A percentile compares a stretch with the other conserved stretches of the same genome.
phyloP scores from a whole-genome alignment of 2,888 invertebrate genomes.

The Spodoptera picta region DNA sequence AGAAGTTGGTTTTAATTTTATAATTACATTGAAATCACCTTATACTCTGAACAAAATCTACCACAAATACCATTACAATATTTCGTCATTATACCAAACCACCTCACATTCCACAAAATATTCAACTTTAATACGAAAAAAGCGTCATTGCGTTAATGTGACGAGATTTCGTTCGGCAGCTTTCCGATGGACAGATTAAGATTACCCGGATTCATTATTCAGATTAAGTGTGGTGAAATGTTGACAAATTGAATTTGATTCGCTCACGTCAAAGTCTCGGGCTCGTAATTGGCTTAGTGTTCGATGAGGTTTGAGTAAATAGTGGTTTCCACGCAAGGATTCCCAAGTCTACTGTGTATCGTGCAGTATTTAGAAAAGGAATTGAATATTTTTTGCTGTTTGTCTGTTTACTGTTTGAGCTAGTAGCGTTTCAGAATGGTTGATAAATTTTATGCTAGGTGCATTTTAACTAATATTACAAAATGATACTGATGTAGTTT shows the following conservation, averaged over 20 bases:
- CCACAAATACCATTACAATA: too few relatives aligned
- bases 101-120: slow-evolving; percentile 22
- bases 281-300: slow-evolving; percentile 63
- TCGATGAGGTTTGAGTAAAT: slow-evolving; percentile 56
- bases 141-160: slow-evolving; percentile 29
- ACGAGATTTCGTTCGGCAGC: slow-evolving; percentile 40
- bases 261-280: slow-evolving; percentile 62
- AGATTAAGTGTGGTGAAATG: slow-evolving; percentile 62
- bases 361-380: slow-evolving; percentile 5
- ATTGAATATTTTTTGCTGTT: slow-evolving; percentile 1
- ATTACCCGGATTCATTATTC: slow-evolving; percentile 65
- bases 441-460: background rate
- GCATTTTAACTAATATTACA: background rate
- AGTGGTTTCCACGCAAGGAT: slow-evolving; percentile 43
- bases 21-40: too few relatives aligned
- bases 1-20: background rate
- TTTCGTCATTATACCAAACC: too few relatives aligned
- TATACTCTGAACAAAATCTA: too few relatives aligned
- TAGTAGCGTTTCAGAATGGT: background rate
- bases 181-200: slow-evolving; percentile 62
- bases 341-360: slow-evolving; percentile 38
- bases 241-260: slow-evolving; percentile 72
- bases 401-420: background rate
- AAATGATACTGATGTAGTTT: background rate
- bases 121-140: slow-evolving; percentile 43